These are phyloP conservation scores for Dasypolia templi DNA, from an alignment of 2,888 invertebrate species.

Conservation along the genomic window DNA sequence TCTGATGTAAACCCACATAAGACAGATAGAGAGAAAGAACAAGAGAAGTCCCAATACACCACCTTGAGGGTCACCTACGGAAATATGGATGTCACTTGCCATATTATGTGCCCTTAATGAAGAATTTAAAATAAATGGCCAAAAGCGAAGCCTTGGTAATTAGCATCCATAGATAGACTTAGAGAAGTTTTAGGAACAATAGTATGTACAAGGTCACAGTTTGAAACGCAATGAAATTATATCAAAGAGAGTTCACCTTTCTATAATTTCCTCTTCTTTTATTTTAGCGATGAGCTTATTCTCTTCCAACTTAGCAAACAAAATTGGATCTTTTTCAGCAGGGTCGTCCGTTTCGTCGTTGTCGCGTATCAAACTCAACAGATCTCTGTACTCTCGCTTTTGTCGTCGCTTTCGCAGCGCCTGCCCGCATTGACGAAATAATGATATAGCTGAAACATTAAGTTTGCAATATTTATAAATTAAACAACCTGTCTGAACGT, in stretches of 20 bases:
- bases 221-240: not conserved
- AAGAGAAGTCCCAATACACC: not conserved
- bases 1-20: not conserved
- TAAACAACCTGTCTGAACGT: not conserved
- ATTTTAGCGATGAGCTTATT: constrained; percentile 80
- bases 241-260: no score
- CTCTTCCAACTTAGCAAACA: constrained; percentile 88
- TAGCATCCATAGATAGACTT: not conserved
- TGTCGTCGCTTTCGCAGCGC: constrained; percentile 80
- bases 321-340: constrained; percentile 87
- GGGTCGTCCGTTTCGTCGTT: constrained; percentile 85
- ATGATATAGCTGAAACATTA: constrained; percentile 70
- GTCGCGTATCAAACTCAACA: constrained; percentile 75
- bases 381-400: constrained; percentile 82
- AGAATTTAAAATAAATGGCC: not conserved
- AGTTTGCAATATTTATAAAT: not conserved
- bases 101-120: not conserved
- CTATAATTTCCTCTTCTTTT: constrained; percentile 74
- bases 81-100: not conserved
- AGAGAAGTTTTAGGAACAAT: not conserved
- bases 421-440: constrained; percentile 81
- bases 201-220: not conserved
- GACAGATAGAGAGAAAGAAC: not conserved
- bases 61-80: not conserved
- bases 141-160: not conserved